Evolutionary conservation across 1,140 invertebrate species (phyloP).

Genomic region (Leptinotarsa undecemlineata): DNA sequence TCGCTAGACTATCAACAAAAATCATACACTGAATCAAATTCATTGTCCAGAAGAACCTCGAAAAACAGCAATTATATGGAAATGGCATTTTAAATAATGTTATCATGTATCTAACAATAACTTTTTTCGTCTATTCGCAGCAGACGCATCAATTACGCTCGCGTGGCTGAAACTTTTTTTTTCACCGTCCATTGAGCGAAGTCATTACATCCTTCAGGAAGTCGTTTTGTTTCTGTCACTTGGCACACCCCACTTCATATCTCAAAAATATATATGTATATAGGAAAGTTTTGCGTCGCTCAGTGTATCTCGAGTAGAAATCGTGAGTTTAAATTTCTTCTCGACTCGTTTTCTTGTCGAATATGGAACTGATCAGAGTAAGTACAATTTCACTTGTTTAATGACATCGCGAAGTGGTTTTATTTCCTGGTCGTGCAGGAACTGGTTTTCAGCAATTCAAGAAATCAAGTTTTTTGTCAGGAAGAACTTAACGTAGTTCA

Average conservation of each 20-base stretch:
- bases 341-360: background rate
- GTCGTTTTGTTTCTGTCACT: background rate
- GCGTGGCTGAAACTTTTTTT: conserved; percentile 3
- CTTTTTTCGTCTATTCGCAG: background rate
- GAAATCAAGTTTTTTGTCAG: background rate
- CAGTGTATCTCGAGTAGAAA: conserved; percentile 5
- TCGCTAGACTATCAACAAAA: background rate
- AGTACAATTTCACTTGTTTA: conserved; percentile 14
- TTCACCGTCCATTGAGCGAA: background rate
- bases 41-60: background rate
- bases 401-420: background rate
- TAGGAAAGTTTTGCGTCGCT: conserved; percentile 7
- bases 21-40: background rate
- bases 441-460: background rate
- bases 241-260: conserved; percentile 16
- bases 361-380: conserved; percentile 11
- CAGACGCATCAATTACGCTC: background rate
- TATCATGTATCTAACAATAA: background rate
- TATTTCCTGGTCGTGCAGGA: background rate
- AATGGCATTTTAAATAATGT: background rate
- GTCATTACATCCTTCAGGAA: conserved; percentile 11
- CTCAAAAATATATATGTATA: conserved; percentile 21
- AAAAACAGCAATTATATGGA: background rate
- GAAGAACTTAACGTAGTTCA: too few relatives aligned
- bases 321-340: conserved; percentile 3